Percentiles rank a stretch among this genome's conserved stretches.
Evolutionary conservation across 1,140 invertebrate species (phyloP).

Genomic region (Stegodyphus dumicola): DNA sequence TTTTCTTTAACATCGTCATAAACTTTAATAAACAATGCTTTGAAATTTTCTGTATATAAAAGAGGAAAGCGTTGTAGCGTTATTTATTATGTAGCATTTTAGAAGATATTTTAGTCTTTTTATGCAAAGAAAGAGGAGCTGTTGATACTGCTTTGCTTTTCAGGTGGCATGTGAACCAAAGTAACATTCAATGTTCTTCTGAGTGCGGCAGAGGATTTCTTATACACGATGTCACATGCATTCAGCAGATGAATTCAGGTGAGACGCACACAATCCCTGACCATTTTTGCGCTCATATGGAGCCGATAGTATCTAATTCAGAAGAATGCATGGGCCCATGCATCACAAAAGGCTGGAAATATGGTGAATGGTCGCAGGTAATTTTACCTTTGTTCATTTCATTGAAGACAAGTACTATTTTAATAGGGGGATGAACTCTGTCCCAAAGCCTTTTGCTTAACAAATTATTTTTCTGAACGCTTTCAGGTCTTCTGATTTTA

Average conservation of each 20-base stretch:
- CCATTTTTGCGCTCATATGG: constrained; percentile 71
- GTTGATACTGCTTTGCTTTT: constrained; percentile 1
- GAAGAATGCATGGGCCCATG: constrained; percentile 78
- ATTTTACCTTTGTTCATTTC: background rate
- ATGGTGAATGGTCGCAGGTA: constrained; percentile 77
- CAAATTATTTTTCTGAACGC: too few relatives aligned
- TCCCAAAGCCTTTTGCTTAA: too few relatives aligned
- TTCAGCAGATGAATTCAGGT: constrained; percentile 64
- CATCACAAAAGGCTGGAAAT: constrained; percentile 76
- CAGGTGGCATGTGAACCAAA: constrained; percentile 72
- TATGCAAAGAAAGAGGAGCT: too few relatives aligned
- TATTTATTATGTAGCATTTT: too few relatives aligned
- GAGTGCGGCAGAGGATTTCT: constrained; percentile 76
- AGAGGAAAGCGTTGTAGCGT: too few relatives aligned
- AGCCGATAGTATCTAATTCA: constrained; percentile 70
- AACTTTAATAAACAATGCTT: too few relatives aligned
- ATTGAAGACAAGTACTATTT: too few relatives aligned
- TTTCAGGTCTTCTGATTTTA: too few relatives aligned
- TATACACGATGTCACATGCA: constrained; percentile 71
- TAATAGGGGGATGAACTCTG: too few relatives aligned
- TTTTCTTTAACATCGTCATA: too few relatives aligned
- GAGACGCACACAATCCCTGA: constrained; percentile 63
- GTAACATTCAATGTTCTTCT: constrained; percentile 77
- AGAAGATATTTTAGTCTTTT: too few relatives aligned
- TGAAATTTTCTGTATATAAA: too few relatives aligned